phyloP scores from a whole-genome alignment of 2,888 invertebrate genomes.

The Cheilosia vulpina region DNA sequence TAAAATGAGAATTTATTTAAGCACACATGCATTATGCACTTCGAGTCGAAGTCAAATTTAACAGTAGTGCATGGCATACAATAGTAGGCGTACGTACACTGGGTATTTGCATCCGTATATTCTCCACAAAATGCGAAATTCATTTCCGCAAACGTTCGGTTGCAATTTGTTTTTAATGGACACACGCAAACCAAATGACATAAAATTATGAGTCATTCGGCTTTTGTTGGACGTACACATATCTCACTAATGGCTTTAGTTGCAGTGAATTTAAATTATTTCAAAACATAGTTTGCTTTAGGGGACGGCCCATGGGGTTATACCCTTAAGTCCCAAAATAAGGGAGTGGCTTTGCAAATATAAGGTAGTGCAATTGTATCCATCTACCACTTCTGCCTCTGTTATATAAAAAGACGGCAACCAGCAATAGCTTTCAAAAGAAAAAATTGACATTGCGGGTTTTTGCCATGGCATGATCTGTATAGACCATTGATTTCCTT shows the following conservation, averaged over 20 bases:
- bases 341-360: too few relatives aligned
- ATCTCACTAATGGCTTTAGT: conserved; percentile 10
- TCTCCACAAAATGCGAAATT: conserved; percentile 24
- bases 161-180: conserved; percentile 54
- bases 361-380: too few relatives aligned
- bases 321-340: too few relatives aligned
- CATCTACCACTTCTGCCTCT: too few relatives aligned
- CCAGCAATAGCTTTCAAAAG: too few relatives aligned
- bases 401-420: too few relatives aligned
- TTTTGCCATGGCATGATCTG: too few relatives aligned
- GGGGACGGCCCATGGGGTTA: not conserved
- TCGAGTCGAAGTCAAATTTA: not conserved
- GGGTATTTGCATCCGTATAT: not conserved
- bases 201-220: conserved; percentile 39
- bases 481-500: too few relatives aligned
- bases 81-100: too few relatives aligned
- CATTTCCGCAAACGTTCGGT: conserved; percentile 45
- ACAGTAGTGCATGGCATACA: not conserved
- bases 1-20: conserved; percentile 15
- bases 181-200: conserved; percentile 44
- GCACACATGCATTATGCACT: not conserved
- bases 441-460: too few relatives aligned
- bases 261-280: conserved; percentile 14
- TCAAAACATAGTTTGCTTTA: not conserved
- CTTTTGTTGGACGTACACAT: not conserved